Evolutionary conservation across 1,140 invertebrate species (phyloP).

Genomic region (Scaptomyza graminum): DNA sequence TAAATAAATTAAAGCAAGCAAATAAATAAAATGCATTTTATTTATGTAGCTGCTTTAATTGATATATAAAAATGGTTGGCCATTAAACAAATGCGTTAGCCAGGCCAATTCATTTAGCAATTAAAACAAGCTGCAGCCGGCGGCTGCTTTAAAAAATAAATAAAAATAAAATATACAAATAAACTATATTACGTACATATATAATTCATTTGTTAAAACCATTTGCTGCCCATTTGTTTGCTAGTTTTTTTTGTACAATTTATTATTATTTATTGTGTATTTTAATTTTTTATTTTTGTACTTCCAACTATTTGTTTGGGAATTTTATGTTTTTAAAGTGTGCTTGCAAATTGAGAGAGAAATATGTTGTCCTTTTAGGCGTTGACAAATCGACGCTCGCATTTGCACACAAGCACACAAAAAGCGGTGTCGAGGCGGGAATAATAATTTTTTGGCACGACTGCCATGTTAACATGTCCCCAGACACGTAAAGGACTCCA

Average conservation of each 20-base stretch:
- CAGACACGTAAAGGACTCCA: conserved; percentile 69
- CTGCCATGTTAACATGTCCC: conserved; percentile 84
- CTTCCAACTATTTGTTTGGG: background rate
- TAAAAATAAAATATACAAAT: conserved; percentile 43
- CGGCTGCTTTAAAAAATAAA: conserved; percentile 34
- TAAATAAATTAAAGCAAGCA: conserved; percentile 30
- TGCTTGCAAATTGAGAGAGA: conserved; percentile 49
- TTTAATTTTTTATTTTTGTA: background rate
- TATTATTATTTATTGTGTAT: conserved; percentile 24
- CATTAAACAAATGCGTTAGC: conserved; percentile 66
- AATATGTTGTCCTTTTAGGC: conserved; percentile 82
- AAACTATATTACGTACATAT: conserved; percentile 64
- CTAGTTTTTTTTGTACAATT: conserved; percentile 37
- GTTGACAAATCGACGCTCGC: conserved; percentile 80
- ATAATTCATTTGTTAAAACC: conserved; percentile 78
- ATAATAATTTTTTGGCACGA: conserved; percentile 83
- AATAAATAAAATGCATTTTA: conserved; percentile 51
- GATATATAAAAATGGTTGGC: conserved; percentile 74
- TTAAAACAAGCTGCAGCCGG: conserved; percentile 71
- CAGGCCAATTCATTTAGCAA: conserved; percentile 74
- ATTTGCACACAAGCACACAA: conserved; percentile 53
- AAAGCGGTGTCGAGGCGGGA: conserved; percentile 72
- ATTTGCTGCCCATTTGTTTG: conserved; percentile 74
- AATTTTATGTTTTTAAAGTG: conserved; percentile 1
- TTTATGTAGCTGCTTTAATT: conserved; percentile 67